phyloP scores from a whole-genome alignment of 2,113 vertebrate genomes.

The Varanus salvator region DNA sequence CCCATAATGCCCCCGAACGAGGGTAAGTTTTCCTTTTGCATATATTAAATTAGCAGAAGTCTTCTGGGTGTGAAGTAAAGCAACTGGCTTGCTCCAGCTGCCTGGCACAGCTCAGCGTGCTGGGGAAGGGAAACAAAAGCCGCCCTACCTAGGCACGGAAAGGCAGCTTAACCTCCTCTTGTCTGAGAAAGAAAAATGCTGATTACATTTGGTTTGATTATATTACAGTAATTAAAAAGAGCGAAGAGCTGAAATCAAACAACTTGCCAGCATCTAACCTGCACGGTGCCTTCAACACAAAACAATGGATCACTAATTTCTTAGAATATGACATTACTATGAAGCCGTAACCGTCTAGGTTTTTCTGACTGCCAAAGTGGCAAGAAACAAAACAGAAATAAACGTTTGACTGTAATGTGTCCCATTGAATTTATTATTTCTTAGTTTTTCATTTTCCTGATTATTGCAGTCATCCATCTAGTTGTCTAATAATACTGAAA shows the following conservation, averaged over 20 bases:
- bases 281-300: background rate
- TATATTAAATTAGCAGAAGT: too few species aligned
- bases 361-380: background rate
- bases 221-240: background rate
- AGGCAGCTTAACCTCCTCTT: background rate
- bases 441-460: background rate
- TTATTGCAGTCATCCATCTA: background rate
- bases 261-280: background rate
- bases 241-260: background rate
- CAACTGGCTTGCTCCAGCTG: too few species aligned
- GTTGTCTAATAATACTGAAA: background rate
- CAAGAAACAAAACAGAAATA: background rate
- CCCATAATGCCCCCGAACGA: background rate
- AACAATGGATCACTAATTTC: too few species aligned
- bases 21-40: background rate
- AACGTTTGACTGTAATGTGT: background rate
- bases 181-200: background rate
- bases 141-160: background rate
- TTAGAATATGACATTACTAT: background rate
- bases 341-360: background rate
- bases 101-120: too few species aligned
- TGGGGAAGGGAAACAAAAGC: background rate
- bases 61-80: too few species aligned
- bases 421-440: background rate
- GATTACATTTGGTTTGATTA: too few species aligned